phyloP scores from a whole-genome alignment of 2,888 invertebrate genomes.

The Sturmia bella region DNA sequence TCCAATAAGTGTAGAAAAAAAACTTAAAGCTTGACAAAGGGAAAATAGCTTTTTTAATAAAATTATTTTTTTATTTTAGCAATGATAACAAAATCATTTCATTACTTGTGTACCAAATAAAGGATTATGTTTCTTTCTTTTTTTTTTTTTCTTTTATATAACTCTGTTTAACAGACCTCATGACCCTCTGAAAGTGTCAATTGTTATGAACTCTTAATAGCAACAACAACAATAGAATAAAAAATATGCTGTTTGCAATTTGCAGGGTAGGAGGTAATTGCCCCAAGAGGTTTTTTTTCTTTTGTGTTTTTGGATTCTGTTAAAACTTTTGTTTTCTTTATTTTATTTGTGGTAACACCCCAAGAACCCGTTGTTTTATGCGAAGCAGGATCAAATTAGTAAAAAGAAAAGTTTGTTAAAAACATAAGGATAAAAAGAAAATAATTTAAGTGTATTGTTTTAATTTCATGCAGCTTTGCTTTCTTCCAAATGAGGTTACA shows the following conservation, averaged over 20 bases:
- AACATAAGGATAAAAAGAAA: neutral
- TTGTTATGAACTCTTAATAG: conserved; percentile 25
- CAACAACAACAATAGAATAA: neutral
- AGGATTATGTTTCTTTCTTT: conserved; percentile 1
- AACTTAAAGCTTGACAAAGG: neutral
- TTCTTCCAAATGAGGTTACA: neutral
- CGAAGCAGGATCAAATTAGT: neutral
- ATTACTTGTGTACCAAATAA: neutral
- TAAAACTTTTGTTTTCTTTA: neutral
- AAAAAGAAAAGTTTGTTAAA: neutral
- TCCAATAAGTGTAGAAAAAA: neutral
- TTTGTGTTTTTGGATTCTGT: neutral
- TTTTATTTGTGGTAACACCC: neutral
- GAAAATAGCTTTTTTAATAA: neutral
- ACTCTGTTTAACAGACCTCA: conserved; percentile 8
- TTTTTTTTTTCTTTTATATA: conserved; percentile 1
- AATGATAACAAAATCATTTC: neutral
- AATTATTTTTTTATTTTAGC: neutral
- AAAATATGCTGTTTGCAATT: neutral
- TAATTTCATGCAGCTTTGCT: neutral
- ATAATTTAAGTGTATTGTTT: conserved; percentile 3
- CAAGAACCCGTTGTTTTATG: conserved; percentile 7
- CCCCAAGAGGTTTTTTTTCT: conserved; percentile 22
- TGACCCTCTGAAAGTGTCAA: conserved; percentile 40
- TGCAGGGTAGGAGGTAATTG: conserved; percentile 23